A percentile compares a stretch with the other conserved stretches of the same genome.
Evolutionary conservation across 2,888 invertebrate genomes (phyloP).

Genomic region (Ellobium chinense): DNA sequence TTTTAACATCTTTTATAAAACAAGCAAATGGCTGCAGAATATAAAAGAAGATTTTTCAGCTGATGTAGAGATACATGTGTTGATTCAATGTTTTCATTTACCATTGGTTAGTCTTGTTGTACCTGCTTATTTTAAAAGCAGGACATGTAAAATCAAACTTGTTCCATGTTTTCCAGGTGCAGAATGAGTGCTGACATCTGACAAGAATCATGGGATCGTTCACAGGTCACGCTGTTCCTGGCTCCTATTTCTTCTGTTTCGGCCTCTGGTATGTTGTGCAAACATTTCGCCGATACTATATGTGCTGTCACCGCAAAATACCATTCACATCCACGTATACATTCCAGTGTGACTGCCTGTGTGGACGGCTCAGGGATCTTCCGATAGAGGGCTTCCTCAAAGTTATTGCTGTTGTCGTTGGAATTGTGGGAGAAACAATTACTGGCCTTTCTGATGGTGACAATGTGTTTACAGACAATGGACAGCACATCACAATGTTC

Average conservation of each 20-base stretch:
- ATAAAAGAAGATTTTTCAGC: too few species aligned
- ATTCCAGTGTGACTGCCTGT: slow-evolving; percentile 43
- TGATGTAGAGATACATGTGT: too few species aligned
- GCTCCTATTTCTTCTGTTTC: slow-evolving; percentile 47
- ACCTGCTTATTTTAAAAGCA: too few species aligned
- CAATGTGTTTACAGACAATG: slow-evolving; percentile 78
- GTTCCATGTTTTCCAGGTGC: not conserved
- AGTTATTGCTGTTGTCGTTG: slow-evolving; percentile 57
- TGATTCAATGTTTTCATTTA: too few species aligned
- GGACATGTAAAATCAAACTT: too few species aligned
- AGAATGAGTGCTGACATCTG: not conserved
- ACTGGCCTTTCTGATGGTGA: slow-evolving; percentile 73
- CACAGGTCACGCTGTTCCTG: slow-evolving; percentile 48
- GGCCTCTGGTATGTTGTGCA: slow-evolving; percentile 47
- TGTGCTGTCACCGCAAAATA: slow-evolving; percentile 28
- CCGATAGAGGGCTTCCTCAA: slow-evolving; percentile 60
- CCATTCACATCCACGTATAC: slow-evolving; percentile 36
- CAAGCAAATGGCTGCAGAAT: too few species aligned
- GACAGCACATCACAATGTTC: slow-evolving; percentile 81
- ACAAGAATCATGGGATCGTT: slow-evolving; percentile 43
- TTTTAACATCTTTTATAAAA: too few species aligned
- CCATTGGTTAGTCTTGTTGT: too few species aligned
- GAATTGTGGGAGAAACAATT: slow-evolving; percentile 60
- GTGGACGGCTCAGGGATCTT: slow-evolving; percentile 34
- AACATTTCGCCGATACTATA: slow-evolving; percentile 38